A percentile compares a stretch with the other conserved stretches of the same genome.
phyloP scores from a whole-genome alignment of 30 jellyfish, hydroid and myxozoan species.

The Mastigias papua region DNA sequence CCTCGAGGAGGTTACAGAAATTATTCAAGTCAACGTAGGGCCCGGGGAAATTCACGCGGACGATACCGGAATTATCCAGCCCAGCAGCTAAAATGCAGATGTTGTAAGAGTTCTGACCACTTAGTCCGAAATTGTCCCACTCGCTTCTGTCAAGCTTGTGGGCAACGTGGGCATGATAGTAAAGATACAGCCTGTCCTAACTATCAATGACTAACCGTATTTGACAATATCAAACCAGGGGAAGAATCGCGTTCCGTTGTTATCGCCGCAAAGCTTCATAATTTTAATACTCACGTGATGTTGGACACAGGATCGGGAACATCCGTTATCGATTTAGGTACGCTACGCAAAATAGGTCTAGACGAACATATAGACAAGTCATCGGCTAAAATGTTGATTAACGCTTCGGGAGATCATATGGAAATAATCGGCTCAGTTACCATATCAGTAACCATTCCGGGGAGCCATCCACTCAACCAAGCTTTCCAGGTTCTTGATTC shows the following conservation, averaged over 20 bases:
- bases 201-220: conserved; percentile 69
- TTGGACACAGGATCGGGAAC: conserved; percentile 62
- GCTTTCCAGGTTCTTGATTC: conserved; percentile 56
- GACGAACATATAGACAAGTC: conserved; percentile 30
- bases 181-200: conserved; percentile 54
- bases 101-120: conserved; percentile 58
- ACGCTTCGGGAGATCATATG: conserved; percentile 71
- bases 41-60: too few species aligned
- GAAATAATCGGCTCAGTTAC: conserved; percentile 26
- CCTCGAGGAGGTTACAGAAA: too few species aligned
- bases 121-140: conserved; percentile 52
- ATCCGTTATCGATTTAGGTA: conserved; percentile 63
- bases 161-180: conserved; percentile 62
- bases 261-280: conserved; percentile 51
- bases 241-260: conserved; percentile 46
- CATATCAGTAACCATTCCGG: conserved; percentile 15
- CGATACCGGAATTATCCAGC: background rate
- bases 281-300: conserved; percentile 38
- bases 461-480: conserved; percentile 43
- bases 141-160: conserved; percentile 82
- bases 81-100: conserved; percentile 69
- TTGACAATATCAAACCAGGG: background rate
- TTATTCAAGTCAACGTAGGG: too few species aligned
- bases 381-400: conserved; percentile 36
- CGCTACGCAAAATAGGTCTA: conserved; percentile 28